phyloP scores from a whole-genome alignment of 2,113 vertebrate genomes.

The Anolis carolinensis region DNA sequence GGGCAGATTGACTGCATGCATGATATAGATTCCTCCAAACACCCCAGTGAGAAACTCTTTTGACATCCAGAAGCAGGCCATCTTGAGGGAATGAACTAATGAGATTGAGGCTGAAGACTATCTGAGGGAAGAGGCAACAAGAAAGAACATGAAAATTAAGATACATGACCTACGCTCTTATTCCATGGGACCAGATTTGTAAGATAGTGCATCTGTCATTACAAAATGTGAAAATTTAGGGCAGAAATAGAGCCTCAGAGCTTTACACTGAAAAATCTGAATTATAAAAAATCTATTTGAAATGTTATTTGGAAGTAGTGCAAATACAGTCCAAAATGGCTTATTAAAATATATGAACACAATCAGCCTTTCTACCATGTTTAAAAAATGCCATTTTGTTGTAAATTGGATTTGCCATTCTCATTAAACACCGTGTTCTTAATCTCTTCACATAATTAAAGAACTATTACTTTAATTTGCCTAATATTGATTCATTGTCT shows the following conservation, averaged over 20 bases:
- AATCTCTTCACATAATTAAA: constrained; percentile 13
- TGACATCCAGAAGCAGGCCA: neutral
- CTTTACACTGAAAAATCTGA: neutral
- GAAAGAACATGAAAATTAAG: neutral
- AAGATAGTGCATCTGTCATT: neutral
- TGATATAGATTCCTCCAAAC: too few relatives aligned
- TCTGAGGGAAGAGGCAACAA: neutral
- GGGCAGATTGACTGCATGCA: too few relatives aligned
- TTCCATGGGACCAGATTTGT: neutral
- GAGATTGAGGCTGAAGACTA: neutral
- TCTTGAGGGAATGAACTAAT: neutral
- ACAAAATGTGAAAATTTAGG: neutral
- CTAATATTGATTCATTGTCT: constrained; percentile 21
- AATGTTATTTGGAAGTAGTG: neutral
- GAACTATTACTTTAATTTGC: constrained; percentile 10
- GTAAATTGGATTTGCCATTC: constrained; percentile 2
- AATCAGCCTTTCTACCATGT: neutral
- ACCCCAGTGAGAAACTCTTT: too few relatives aligned
- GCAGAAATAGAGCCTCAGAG: neutral
- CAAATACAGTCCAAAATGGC: neutral
- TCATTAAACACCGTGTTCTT: constrained; percentile 1
- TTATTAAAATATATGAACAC: neutral
- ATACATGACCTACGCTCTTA: neutral
- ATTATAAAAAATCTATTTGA: neutral
- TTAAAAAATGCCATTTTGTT: neutral